A percentile compares a stretch with the other conserved stretches of the same genome.
phyloP scores from a whole-genome alignment of 1,140 invertebrate species.

The Ostrea edulis region DNA sequence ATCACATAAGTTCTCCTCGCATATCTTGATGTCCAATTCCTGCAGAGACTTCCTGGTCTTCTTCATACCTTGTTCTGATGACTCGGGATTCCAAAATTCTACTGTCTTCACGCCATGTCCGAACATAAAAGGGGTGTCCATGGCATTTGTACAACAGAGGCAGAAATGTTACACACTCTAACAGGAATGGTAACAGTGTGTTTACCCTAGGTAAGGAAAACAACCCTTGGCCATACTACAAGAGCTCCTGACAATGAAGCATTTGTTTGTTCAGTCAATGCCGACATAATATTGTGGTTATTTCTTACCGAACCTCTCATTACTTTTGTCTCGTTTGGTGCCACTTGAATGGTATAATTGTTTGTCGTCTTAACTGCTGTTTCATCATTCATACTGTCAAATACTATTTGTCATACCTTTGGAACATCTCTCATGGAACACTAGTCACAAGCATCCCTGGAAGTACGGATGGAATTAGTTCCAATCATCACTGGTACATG shows the following conservation, averaged over 20 bases:
- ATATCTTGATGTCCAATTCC: too few species aligned
- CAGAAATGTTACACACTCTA: conserved; percentile 52
- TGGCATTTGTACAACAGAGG: conserved; percentile 33
- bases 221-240: conserved; percentile 53
- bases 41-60: too few species aligned
- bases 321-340: neutral
- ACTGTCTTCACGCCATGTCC: too few species aligned
- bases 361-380: conserved; percentile 35
- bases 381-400: too few species aligned
- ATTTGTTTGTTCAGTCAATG: neutral
- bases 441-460: neutral
- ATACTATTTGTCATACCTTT: neutral
- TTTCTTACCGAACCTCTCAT: neutral
- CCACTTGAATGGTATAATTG: neutral
- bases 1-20: too few species aligned
- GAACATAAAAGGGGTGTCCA: too few species aligned
- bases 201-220: conserved; percentile 29
- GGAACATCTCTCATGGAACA: neutral
- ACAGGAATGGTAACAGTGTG: conserved; percentile 45
- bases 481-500: conserved; percentile 42
- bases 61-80: too few species aligned
- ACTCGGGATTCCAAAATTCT: too few species aligned
- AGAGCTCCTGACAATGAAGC: neutral
- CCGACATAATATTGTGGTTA: neutral
- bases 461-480: conserved; percentile 41